A percentile compares a stretch with the other conserved stretches of the same genome.
Evolutionary conservation across 2,888 invertebrate species (phyloP).

Genomic region (Clepsis dumicolana): DNA sequence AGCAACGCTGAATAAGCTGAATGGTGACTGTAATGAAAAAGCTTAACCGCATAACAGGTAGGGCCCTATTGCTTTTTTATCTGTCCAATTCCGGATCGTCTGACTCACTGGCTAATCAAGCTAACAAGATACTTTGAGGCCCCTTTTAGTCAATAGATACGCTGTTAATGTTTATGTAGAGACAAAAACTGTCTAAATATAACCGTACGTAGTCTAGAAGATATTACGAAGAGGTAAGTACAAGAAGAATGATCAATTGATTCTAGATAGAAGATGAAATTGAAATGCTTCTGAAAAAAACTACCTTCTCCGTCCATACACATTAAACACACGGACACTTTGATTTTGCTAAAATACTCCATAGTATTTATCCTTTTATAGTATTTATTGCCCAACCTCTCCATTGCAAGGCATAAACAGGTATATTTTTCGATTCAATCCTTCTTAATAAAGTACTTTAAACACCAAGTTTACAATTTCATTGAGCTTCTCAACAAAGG

Average conservation of each 20-base stretch:
- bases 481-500: background rate
- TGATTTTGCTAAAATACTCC: background rate
- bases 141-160: constrained; percentile 17
- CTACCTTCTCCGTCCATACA: too few species aligned
- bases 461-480: background rate
- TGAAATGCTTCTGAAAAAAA: too few species aligned
- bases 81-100: constrained; percentile 29
- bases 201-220: background rate
- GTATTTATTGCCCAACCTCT: background rate
- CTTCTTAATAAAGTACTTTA: background rate
- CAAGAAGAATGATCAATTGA: background rate
- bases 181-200: background rate
- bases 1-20: constrained; percentile 16
- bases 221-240: background rate
- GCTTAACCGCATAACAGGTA: constrained; percentile 24
- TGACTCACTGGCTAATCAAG: constrained; percentile 37
- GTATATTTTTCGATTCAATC: background rate
- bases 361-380: too few species aligned
- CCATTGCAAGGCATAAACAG: background rate
- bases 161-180: constrained; percentile 1
- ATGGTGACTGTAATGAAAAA: constrained; percentile 30
- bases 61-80: constrained; percentile 37
- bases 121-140: constrained; percentile 33
- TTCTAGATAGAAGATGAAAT: too few species aligned
- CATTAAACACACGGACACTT: too few species aligned